phyloP scores from a whole-genome alignment of 1,140 invertebrate genomes.

The Ridgeia piscesae region DNA sequence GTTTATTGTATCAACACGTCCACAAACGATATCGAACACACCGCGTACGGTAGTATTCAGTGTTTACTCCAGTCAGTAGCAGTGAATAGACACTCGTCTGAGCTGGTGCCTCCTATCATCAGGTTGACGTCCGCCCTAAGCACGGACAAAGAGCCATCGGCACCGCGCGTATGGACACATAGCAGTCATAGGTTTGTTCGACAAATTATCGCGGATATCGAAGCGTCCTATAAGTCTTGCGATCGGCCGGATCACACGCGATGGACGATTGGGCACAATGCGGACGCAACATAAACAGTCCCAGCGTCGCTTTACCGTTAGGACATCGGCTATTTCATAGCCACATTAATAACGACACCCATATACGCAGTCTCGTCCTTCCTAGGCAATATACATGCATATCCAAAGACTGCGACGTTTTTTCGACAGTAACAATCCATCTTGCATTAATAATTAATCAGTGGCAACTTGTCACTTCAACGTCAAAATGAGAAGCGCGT shows the following conservation, averaged over 20 bases:
- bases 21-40: not conserved
- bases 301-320: not conserved
- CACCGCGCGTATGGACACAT: not conserved
- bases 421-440: no score
- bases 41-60: not conserved
- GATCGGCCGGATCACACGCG: not conserved
- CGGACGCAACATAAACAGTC: not conserved
- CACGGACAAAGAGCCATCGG: not conserved
- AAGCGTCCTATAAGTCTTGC: not conserved
- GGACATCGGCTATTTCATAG: not conserved
- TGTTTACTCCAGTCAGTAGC: not conserved
- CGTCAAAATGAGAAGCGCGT: no score
- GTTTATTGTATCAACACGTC: not conserved
- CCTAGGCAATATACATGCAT: not conserved
- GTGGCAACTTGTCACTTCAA: not conserved
- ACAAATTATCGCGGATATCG: not conserved
- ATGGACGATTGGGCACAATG: not conserved
- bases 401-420: no score
- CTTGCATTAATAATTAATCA: not conserved
- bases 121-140: not conserved
- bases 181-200: not conserved
- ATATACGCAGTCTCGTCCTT: not conserved
- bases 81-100: not conserved
- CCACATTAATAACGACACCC: not conserved
- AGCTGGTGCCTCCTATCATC: not conserved